Percentiles rank a stretch among this genome's conserved stretches.
Evolutionary conservation across 2,888 invertebrate species (phyloP).

Genomic region (Microctonus aethiopoides): DNA sequence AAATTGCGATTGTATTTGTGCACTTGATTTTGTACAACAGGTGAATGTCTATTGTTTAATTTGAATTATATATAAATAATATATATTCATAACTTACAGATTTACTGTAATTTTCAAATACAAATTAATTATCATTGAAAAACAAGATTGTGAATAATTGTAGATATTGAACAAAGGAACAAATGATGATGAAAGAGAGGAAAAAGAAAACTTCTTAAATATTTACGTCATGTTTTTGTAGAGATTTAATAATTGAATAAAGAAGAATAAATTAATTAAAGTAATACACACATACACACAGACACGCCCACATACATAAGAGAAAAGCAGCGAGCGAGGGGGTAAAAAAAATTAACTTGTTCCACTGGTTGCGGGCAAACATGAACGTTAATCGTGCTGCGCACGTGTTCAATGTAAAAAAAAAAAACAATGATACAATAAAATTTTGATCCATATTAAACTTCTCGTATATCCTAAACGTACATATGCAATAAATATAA

Average conservation of each 20-base stretch:
- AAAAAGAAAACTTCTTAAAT: background rate
- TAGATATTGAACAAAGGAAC: conserved; percentile 33
- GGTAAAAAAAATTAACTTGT: background rate
- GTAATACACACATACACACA: background rate
- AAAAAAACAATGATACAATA: background rate
- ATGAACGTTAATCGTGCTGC: conserved; percentile 24
- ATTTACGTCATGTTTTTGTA: conserved; percentile 27
- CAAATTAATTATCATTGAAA: conserved; percentile 11
- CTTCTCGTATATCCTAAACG: conserved; percentile 5
- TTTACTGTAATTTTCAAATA: background rate
- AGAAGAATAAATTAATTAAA: background rate
- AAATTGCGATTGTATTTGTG: conserved; percentile 16
- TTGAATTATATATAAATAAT: conserved; percentile 1
- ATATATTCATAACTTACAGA: background rate
- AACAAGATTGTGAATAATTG: conserved; percentile 33
- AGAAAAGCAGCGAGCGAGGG: conserved; percentile 3
- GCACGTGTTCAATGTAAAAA: conserved; percentile 22
- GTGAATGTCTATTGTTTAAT: conserved; percentile 15
- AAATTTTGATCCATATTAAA: conserved; percentile 25
- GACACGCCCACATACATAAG: background rate
- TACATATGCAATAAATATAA: conserved; percentile 20
- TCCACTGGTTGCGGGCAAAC: conserved; percentile 18
- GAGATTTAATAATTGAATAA: conserved; percentile 19
- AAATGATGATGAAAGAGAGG: background rate
- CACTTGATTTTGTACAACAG: conserved; percentile 34